Percentiles rank a stretch among this genome's conserved stretches.
These are phyloP conservation scores for Mantis religiosa DNA, from an alignment of 2,888 invertebrate genomes.

Conservation along the genomic window DNA sequence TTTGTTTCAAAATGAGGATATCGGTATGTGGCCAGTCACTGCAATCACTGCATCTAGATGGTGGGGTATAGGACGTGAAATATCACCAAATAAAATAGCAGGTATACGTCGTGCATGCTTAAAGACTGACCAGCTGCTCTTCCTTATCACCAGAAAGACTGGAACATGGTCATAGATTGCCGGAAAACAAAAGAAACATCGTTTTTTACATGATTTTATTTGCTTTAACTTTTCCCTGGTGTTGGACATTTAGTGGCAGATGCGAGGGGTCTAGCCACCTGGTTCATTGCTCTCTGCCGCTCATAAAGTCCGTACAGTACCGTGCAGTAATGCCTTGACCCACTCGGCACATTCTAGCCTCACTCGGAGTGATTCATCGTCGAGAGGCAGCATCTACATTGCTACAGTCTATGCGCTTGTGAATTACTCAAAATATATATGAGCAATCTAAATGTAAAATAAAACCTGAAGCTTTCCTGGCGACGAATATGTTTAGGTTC, in stretches of 20 bases:
- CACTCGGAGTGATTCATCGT: neutral
- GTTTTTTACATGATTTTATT: neutral
- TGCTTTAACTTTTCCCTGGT: neutral
- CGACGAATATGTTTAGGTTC: too few species aligned
- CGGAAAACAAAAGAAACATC: neutral
- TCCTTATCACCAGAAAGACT: neutral
- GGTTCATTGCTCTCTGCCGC: neutral
- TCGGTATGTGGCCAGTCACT: too few species aligned
- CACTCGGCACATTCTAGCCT: neutral
- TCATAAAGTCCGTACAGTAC: neutral
- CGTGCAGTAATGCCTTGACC: neutral
- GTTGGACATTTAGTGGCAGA: neutral
- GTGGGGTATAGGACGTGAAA: too few species aligned
- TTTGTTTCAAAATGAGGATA: too few species aligned
- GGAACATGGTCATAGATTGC: neutral
- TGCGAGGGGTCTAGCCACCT: neutral
- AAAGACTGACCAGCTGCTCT: neutral
- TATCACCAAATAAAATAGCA: too few species aligned
- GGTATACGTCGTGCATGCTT: too few species aligned
- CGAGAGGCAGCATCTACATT: too few species aligned
- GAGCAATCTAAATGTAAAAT: too few species aligned
- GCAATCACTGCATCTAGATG: too few species aligned
- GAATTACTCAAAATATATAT: too few species aligned
- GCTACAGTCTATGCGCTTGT: too few species aligned
- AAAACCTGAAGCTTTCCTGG: too few species aligned